Base-by-base conservation (phyloP, 2,113 vertebrate genomes). In the Chloebia gouldiae region DNA sequence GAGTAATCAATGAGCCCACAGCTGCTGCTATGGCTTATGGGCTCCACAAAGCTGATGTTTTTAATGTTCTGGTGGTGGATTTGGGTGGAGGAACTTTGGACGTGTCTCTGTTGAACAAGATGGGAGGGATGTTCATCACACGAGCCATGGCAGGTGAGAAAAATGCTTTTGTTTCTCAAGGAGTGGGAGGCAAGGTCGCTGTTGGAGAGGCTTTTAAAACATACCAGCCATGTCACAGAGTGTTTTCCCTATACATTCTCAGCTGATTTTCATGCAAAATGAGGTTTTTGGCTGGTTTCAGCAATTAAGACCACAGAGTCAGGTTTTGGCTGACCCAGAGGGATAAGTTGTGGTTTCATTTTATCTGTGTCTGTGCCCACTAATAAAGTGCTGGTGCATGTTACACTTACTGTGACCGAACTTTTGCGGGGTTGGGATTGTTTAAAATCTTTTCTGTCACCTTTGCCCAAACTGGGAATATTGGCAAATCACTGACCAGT, bases 1-100 rank as follows among this genome's bases (percentile, higher is more conserved):
- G 99, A 16, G 98, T 99, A 18, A 99, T 99, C 95, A 99, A 98
- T 20, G 99, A 99, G 86, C 99, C 99, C 49, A 99, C 99, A 5
- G 99, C 99, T 16, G 99, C 99, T 50, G 99, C 99, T 15, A 99
- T 99, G 99, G 99, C 99, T 17, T 99, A 99, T 19, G 99, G 99
- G 21, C 98, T 99, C 30, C 99, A 99, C 97, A 99, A 99, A 90
- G 98, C 93, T 57, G 98, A 99, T 5, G 99, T 99, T 63, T 98
- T 98, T 78, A 98, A 99, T 13, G 99, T 99, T 85, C 95, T 99
- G 95, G 99, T 99, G 91, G 99, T 99, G 84, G 99, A 99, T 96
- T 97, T 99, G 44, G 99, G 99, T 11, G 99, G 99, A 96, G 99
- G 99, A 92, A 99, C 99, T 8, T 96, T 99, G 73, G 99, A 99